These are phyloP conservation scores for Vanessa atalanta DNA, from an alignment of 1,140 invertebrate species.

Conservation along the genomic window DNA sequence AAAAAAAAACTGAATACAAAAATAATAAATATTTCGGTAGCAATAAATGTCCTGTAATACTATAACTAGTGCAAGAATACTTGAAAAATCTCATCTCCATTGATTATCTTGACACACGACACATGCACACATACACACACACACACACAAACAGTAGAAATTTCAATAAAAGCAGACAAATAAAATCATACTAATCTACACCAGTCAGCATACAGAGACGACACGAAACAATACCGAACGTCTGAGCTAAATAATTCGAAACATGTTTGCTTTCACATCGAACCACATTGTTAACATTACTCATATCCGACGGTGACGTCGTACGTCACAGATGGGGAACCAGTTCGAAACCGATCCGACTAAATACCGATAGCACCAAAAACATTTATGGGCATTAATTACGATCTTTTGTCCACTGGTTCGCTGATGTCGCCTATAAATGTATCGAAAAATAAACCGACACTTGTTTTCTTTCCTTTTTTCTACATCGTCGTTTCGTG, in stretches of 20 bases:
- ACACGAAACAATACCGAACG: constrained; percentile 27
- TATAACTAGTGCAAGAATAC: too few species aligned
- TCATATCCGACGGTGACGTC: constrained; percentile 19
- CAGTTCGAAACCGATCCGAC: constrained; percentile 28
- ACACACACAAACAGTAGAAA: neutral
- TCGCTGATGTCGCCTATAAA: constrained; percentile 8
- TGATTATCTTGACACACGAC: too few species aligned
- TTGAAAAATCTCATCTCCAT: too few species aligned
- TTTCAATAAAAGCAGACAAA: neutral
- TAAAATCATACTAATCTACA: neutral
- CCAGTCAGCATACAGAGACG: constrained; percentile 1
- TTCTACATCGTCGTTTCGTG: neutral
- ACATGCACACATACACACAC: too few species aligned
- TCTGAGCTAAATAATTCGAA: constrained; percentile 28
- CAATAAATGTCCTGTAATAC: too few species aligned
- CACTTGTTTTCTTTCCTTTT: neutral
- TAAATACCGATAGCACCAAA: constrained; percentile 14
- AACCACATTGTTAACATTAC: constrained; percentile 31
- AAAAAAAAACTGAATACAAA: too few species aligned
- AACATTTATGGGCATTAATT: constrained; percentile 26
- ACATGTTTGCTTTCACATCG: constrained; percentile 37
- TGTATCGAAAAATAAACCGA: neutral
- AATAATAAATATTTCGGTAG: too few species aligned
- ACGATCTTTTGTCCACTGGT: constrained; percentile 15
- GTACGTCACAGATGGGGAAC: constrained; percentile 18